Conservation (phyloP, 2,888 invertebrate genomes). For the Drosophila yooni region DNA sequence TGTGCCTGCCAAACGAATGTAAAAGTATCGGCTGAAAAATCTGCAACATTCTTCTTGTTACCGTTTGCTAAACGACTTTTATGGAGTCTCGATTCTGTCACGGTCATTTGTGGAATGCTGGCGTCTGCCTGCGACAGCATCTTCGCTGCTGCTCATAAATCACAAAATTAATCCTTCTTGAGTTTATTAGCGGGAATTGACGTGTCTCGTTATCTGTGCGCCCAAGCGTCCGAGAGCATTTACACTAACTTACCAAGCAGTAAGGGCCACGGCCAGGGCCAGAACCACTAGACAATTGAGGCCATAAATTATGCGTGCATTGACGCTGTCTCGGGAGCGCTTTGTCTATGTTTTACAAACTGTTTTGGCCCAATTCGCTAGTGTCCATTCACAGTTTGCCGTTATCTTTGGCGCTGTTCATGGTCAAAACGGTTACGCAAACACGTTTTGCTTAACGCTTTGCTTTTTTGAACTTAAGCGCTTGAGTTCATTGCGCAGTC, state of each 20-base stretch:
- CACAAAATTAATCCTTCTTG: slow-evolving; percentile 84
- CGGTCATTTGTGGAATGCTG: slow-evolving; percentile 32
- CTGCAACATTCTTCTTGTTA: slow-evolving; percentile 45
- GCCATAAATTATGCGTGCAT: slow-evolving; percentile 74
- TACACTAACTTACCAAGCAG: slow-evolving; percentile 9
- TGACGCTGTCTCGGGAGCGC: slow-evolving; percentile 27
- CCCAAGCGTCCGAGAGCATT: slow-evolving; percentile 16
- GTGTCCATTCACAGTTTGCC: slow-evolving; percentile 22
- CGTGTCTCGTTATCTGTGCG: slow-evolving; percentile 73
- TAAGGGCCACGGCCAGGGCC: not conserved
- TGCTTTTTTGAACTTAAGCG: slow-evolving; percentile 20
- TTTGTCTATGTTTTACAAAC: slow-evolving; percentile 39
- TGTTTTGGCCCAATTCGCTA: slow-evolving; percentile 46
- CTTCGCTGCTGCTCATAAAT: slow-evolving; percentile 77
- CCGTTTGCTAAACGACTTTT: slow-evolving; percentile 19
- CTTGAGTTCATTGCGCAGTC: slow-evolving; percentile 62
- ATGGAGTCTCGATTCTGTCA: slow-evolving; percentile 9
- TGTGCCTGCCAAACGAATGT: slow-evolving; percentile 39
- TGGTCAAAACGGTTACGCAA: slow-evolving; percentile 3
- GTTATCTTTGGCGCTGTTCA: slow-evolving; percentile 4
- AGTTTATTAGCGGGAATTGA: slow-evolving; percentile 83
- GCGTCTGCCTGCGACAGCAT: slow-evolving; percentile 22
- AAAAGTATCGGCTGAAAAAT: slow-evolving; percentile 53
- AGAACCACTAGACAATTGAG: slow-evolving; percentile 49
- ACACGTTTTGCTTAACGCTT: slow-evolving; percentile 21